Conservation (phyloP, 1,140 invertebrate species). For the Drosophila ficusphila region DNA sequence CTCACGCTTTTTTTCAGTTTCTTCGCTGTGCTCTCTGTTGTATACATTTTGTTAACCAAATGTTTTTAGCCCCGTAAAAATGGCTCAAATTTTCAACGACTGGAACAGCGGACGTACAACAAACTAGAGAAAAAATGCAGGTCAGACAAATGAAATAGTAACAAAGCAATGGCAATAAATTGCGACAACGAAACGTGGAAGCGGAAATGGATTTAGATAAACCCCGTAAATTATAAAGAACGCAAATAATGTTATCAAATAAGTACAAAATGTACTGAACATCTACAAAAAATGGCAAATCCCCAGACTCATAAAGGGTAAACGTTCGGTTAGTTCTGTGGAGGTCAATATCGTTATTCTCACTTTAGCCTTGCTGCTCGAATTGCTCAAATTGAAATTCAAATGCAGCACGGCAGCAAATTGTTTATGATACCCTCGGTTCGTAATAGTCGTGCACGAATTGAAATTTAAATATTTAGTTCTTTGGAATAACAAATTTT, state of each 20-base stretch:
- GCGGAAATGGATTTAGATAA: conserved; percentile 39
- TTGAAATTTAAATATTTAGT: not conserved
- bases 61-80: conserved; percentile 21
- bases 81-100: conserved; percentile 32
- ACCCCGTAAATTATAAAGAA: not conserved
- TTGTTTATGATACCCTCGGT: conserved; percentile 6
- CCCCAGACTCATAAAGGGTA: conserved; percentile 21
- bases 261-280: not conserved
- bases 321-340: conserved; percentile 27
- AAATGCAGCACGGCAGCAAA: conserved; percentile 29
- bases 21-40: conserved; percentile 9
- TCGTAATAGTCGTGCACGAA: not conserved
- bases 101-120: conserved; percentile 26
- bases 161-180: conserved; percentile 9
- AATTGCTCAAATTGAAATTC: conserved; percentile 44
- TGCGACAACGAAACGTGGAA: conserved; percentile 14
- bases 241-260: conserved; percentile 19
- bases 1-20: conserved; percentile 18
- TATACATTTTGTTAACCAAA: conserved; percentile 42
- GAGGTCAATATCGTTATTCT: conserved; percentile 44
- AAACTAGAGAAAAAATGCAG: conserved; percentile 24
- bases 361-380: conserved; percentile 33
- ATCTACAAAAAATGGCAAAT: conserved; percentile 10
- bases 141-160: conserved; percentile 27
- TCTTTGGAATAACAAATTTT: not conserved